Evolutionary conservation across 2,113 vertebrate genomes (phyloP).

Genomic region (Phyllostomus hastatus): DNA sequence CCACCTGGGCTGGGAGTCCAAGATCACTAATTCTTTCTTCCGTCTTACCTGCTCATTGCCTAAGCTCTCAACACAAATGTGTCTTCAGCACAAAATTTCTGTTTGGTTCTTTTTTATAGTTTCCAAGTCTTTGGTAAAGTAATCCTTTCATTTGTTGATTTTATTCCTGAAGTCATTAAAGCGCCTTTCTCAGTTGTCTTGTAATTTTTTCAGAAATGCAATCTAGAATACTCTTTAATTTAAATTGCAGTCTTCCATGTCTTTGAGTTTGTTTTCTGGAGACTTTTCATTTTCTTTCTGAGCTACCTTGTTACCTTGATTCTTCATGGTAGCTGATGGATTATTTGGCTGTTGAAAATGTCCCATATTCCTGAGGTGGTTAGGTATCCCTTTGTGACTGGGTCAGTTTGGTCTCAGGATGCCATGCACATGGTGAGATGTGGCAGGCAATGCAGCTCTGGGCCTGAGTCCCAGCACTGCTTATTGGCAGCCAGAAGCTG

Average conservation of each 20-base stretch:
- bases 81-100: background rate
- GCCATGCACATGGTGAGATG: background rate
- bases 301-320: background rate
- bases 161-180: background rate
- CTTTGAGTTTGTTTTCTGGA: background rate
- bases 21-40: background rate
- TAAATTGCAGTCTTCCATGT: background rate
- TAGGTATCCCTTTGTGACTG: background rate
- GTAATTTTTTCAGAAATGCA: background rate
- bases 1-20: background rate
- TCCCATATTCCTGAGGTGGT: background rate
- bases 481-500: background rate
- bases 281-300: background rate
- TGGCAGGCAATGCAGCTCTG: background rate
- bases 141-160: background rate
- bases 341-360: background rate
- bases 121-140: background rate
- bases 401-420: background rate
- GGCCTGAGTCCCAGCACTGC: background rate
- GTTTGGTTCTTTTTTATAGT: background rate
- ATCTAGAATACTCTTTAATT: background rate
- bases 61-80: background rate
- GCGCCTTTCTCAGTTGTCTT: background rate
- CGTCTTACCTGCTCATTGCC: background rate
- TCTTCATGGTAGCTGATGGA: background rate